phyloP scores from a whole-genome alignment of 2,113 vertebrate genomes.

The Lepus americanus region DNA sequence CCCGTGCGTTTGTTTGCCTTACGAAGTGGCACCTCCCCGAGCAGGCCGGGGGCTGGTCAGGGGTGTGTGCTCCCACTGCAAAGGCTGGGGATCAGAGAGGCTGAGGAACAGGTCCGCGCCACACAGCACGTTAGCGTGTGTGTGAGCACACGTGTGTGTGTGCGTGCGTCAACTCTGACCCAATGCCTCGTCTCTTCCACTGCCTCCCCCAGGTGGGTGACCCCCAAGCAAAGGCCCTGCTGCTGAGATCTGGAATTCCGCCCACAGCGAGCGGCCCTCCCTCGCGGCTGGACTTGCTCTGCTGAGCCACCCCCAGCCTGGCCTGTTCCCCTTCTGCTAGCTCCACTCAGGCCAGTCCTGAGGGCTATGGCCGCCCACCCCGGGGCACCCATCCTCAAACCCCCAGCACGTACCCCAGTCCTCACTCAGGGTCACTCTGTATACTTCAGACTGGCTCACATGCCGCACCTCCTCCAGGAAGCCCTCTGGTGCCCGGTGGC shows the following conservation, averaged over 20 bases:
- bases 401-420: not conserved
- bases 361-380: no score
- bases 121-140: not conserved
- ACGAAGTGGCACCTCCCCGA: not conserved
- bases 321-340: not conserved
- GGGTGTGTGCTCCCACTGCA: not conserved
- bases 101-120: accelerated
- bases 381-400: not conserved
- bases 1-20: not conserved
- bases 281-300: not conserved
- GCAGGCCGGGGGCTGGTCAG: not conserved
- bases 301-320: not conserved
- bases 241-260: not conserved
- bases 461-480: constrained; percentile 46
- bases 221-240: not conserved
- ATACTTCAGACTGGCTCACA: not conserved
- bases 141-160: no score
- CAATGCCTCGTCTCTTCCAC: not conserved
- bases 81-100: not conserved
- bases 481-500: not conserved
- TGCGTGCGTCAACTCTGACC: no score
- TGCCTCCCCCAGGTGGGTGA: accelerated
- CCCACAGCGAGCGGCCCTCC: no score
- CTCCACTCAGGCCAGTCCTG: no score
- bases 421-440: not conserved